Conservation (phyloP, 2,797 vertebrate genomes). For the Sciurus carolinensis region DNA sequence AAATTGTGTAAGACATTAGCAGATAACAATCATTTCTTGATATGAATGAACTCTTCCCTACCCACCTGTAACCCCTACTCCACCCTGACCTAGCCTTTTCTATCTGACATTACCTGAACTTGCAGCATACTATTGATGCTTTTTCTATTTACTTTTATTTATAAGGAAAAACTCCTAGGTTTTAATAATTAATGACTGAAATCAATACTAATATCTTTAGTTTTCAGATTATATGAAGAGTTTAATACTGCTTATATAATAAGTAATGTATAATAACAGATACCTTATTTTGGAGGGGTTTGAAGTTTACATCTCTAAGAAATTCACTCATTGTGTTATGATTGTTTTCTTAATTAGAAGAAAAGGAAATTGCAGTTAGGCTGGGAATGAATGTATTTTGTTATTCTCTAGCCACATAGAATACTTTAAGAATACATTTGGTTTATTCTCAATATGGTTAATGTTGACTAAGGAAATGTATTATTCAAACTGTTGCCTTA, state of each 20-base stretch:
- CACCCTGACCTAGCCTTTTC: not conserved
- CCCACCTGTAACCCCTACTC: not conserved
- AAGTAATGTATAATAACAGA: not conserved
- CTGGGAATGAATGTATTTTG: not conserved
- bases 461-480: not conserved
- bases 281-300: not conserved
- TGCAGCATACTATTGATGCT: not conserved
- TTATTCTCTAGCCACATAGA: not conserved
- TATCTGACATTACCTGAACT: not conserved
- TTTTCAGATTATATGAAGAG: constrained; percentile 4
- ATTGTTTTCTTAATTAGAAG: not conserved
- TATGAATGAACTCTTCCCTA: not conserved
- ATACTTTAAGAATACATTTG: constrained; percentile 8
- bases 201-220: not conserved
- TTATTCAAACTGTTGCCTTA: not conserved
- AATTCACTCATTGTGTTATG: not conserved
- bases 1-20: not conserved
- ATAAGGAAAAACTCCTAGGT: not conserved
- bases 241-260: not conserved
- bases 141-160: constrained; percentile 8
- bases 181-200: constrained; percentile 34
- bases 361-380: constrained; percentile 39
- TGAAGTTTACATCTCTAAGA: not conserved
- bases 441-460: constrained; percentile 33
- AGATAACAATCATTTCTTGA: not conserved